Conservation (phyloP, 1,140 invertebrate species). For the Camponotus vicinus region DNA sequence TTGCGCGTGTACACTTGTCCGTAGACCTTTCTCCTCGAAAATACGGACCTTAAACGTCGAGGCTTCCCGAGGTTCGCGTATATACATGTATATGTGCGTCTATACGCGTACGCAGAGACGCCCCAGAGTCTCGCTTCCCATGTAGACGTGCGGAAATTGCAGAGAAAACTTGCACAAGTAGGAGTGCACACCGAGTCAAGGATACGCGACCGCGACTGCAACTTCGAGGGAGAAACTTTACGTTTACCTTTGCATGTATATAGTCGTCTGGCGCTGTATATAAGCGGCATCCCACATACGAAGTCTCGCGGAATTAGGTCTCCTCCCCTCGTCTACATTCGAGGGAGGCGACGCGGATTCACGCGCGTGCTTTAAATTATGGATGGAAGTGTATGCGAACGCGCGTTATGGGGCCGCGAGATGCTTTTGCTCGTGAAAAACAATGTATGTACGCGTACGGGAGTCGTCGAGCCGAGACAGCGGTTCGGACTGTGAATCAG, state of each 20-base stretch:
- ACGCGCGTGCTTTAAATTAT: conserved; percentile 46
- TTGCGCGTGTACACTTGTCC: too few relatives aligned
- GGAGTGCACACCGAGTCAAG: conserved; percentile 48
- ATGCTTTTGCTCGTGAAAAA: conserved; percentile 46
- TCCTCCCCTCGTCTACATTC: conserved; percentile 27
- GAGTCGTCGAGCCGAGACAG: conserved; percentile 31
- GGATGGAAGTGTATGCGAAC: conserved; percentile 52
- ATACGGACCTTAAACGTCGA: background rate
- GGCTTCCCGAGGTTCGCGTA: background rate
- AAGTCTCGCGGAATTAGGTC: conserved; percentile 46
- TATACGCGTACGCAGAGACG: too few relatives aligned
- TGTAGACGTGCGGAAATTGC: conserved; percentile 41
- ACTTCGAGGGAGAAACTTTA: conserved; percentile 53
- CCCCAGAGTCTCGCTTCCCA: background rate
- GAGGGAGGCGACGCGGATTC: background rate
- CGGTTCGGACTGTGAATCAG: conserved; percentile 28
- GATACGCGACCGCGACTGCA: conserved; percentile 43
- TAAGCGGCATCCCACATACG: background rate
- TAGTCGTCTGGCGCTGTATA: conserved; percentile 5
- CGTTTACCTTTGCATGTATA: conserved; percentile 45
- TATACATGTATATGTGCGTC: too few relatives aligned
- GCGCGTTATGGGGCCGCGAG: conserved; percentile 18
- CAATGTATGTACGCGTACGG: background rate
- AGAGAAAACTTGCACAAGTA: conserved; percentile 39
- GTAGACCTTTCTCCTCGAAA: too few relatives aligned